Evolutionary conservation across 1,140 invertebrate genomes (phyloP).

Genomic region (Trachelipus rathkii): DNA sequence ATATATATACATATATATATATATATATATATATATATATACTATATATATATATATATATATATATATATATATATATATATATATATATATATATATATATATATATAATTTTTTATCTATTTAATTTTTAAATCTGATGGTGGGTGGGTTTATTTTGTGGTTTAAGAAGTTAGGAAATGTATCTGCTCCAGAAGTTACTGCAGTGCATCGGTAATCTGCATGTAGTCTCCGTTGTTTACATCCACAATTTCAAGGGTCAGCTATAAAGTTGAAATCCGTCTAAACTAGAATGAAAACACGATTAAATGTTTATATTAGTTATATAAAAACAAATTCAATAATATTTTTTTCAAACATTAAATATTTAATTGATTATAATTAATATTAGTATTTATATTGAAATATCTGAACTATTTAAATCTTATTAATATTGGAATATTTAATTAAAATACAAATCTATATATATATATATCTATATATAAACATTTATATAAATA

Average conservation of each 20-base stretch:
- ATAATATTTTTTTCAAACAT: no score
- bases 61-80: conserved; percentile 7
- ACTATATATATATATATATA: background rate
- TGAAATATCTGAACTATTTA: no score
- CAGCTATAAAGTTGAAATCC: background rate
- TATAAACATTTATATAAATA: no score
- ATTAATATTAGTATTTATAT: no score
- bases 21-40: no score
- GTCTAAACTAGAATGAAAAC: background rate
- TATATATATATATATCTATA: no score
- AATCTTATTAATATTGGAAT: no score
- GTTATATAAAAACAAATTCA: no score
- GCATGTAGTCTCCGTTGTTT: background rate
- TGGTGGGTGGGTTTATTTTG: background rate
- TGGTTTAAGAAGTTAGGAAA: background rate
- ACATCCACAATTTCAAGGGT: background rate
- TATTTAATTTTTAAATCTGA: background rate
- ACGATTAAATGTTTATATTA: no score
- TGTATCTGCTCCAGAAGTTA: background rate
- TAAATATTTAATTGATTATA: no score
- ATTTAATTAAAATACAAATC: no score
- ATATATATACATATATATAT: no score
- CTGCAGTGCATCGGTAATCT: background rate
- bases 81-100: conserved; percentile 15
- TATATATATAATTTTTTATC: background rate